Evolutionary conservation across 23 tunicate species (phyloP).

Genomic region (Trididemnum nubilum): DNA sequence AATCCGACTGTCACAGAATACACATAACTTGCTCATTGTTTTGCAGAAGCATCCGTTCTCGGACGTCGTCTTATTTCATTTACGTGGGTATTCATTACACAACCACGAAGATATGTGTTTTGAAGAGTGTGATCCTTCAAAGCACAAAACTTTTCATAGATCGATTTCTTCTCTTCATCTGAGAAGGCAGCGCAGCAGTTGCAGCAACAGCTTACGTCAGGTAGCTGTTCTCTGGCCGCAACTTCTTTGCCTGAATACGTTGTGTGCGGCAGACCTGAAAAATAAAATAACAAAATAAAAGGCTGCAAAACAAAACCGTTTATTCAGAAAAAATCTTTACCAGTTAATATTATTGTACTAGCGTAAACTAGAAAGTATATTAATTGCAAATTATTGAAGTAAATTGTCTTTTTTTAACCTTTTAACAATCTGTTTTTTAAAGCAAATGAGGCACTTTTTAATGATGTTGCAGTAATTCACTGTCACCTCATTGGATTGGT

Average conservation of each 20-base stretch:
- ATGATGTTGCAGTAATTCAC: neutral
- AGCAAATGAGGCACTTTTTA: neutral
- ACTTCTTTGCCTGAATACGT: conserved; percentile 16
- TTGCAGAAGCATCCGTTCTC: conserved; percentile 9
- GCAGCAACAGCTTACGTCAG: conserved; percentile 1
- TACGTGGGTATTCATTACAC: neutral
- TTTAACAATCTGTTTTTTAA: neutral
- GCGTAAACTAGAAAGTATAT: too few relatives aligned
- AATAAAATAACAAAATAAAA: neutral
- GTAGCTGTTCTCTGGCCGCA: neutral
- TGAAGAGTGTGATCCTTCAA: neutral
- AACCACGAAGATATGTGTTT: conserved; percentile 16
- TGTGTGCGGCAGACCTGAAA: conserved; percentile 1
- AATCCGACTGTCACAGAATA: neutral
- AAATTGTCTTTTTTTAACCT: neutral
- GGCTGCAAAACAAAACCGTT: neutral
- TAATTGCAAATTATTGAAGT: too few relatives aligned
- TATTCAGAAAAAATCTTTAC: neutral
- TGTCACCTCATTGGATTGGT: neutral
- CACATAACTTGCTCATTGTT: neutral
- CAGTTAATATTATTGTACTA: neutral
- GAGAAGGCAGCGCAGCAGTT: neutral
- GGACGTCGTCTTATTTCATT: conserved; percentile 15
- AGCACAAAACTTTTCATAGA: neutral
- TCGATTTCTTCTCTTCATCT: neutral